Conservation (phyloP, 2,797 vertebrate species). For the Basileuterus tristriatus region DNA sequence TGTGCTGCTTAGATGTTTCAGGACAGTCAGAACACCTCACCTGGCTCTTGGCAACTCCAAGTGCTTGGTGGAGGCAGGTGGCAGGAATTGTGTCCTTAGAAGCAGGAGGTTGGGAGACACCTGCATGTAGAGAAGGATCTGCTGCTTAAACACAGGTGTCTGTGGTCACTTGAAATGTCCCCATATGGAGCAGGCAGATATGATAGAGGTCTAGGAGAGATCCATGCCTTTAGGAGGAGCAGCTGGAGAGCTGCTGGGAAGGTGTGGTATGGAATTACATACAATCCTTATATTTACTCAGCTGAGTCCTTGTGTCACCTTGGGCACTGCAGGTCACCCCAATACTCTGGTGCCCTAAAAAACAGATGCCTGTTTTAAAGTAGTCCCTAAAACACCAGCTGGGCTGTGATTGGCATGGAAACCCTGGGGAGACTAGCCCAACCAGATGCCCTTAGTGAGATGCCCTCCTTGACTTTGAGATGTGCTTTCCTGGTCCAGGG, state of each 20-base stretch:
- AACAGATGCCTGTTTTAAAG: not conserved
- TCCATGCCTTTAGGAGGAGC: not conserved
- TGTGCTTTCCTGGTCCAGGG: not conserved
- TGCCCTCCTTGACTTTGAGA: not conserved
- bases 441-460: not conserved
- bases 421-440: not conserved
- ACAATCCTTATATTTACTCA: not conserved
- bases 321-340: not conserved
- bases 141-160: not conserved
- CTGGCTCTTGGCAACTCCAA: not conserved
- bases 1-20: not conserved
- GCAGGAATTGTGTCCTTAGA: too few relatives aligned
- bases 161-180: not conserved
- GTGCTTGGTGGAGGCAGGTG: not conserved
- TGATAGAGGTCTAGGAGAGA: not conserved
- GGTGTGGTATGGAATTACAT: not conserved
- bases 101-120: not conserved
- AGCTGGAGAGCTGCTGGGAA: not conserved
- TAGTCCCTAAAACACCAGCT: not conserved
- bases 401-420: not conserved
- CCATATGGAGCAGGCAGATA: not conserved
- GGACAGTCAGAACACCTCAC: not conserved
- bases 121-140: not conserved
- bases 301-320: not conserved
- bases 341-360: not conserved